Conservation (phyloP, 1,140 invertebrate genomes). For the Diuraphis noxia region DNA sequence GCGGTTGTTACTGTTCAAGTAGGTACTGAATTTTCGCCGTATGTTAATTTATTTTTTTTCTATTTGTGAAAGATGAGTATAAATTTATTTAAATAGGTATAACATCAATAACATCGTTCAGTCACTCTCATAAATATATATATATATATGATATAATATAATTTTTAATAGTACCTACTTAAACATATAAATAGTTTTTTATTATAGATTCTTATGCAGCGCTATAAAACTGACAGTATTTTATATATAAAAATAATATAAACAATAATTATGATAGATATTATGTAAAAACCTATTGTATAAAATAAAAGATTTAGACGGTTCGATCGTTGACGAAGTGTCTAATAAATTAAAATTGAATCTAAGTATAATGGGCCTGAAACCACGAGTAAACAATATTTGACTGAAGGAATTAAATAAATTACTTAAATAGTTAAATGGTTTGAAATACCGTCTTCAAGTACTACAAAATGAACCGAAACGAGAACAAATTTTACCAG, state of each 20-base stretch:
- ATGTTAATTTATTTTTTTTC: neutral
- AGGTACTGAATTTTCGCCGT: neutral
- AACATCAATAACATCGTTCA: neutral
- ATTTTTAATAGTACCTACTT: no score
- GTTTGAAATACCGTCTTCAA: neutral
- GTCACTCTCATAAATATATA: neutral
- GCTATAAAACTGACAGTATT: neutral
- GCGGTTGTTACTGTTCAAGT: neutral
- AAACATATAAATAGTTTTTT: neutral
- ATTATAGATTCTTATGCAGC: neutral
- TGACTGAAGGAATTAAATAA: neutral
- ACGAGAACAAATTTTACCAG: neutral
- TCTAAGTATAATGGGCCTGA: neutral
- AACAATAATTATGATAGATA: neutral
- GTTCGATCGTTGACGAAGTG: neutral
- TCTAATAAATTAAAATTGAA: neutral
- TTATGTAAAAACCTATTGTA: neutral
- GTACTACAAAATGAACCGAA: neutral
- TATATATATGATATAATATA: neutral
- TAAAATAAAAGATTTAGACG: neutral
- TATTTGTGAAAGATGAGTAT: neutral
- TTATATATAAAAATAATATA: neutral
- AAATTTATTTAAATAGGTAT: no score
- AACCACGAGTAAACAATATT: neutral
- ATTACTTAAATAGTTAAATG: neutral